Percentiles rank a stretch among this genome's conserved stretches.
phyloP scores from a whole-genome alignment of 2,888 invertebrate species.

The Galerucella calmariensis region DNA sequence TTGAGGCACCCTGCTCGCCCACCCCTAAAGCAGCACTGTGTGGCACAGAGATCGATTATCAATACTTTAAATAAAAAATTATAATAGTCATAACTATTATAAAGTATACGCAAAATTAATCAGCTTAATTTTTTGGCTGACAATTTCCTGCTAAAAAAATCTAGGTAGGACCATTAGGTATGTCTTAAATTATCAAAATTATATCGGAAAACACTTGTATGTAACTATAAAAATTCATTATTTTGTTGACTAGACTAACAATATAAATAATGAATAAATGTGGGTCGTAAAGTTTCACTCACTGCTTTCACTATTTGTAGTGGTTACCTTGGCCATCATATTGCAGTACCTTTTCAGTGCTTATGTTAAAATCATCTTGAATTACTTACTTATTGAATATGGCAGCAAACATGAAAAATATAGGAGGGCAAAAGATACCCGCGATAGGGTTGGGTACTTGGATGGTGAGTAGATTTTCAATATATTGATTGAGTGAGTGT shows the following conservation, averaged over 20 bases:
- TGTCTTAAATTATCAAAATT: slow-evolving; percentile 37
- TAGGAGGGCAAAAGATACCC: slow-evolving; percentile 47
- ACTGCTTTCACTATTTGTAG: slow-evolving; percentile 17
- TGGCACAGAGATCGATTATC: no score
- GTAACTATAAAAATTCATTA: neutral
- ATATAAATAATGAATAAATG: neutral
- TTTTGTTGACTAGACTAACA: slow-evolving; percentile 12
- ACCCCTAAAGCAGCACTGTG: no score
- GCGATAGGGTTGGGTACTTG: slow-evolving; percentile 82
- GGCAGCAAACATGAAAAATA: slow-evolving; percentile 34
- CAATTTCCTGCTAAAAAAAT: neutral
- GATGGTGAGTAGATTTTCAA: slow-evolving; percentile 71
- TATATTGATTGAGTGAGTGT: neutral
- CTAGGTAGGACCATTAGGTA: slow-evolving; percentile 49
- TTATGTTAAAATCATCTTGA: neutral
- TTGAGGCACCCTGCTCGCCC: no score
- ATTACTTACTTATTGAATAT: slow-evolving; percentile 16
- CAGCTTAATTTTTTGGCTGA: no score
- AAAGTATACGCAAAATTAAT: no score
- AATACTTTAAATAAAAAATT: no score
- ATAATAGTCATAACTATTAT: no score
- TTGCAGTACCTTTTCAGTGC: slow-evolving; percentile 2
- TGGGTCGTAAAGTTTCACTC: slow-evolving; percentile 18
- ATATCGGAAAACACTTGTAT: neutral
- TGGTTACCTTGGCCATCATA: slow-evolving; percentile 8